Evolutionary conservation across 1,140 invertebrate species (phyloP).

Genomic region (Drosophila subobscura): DNA sequence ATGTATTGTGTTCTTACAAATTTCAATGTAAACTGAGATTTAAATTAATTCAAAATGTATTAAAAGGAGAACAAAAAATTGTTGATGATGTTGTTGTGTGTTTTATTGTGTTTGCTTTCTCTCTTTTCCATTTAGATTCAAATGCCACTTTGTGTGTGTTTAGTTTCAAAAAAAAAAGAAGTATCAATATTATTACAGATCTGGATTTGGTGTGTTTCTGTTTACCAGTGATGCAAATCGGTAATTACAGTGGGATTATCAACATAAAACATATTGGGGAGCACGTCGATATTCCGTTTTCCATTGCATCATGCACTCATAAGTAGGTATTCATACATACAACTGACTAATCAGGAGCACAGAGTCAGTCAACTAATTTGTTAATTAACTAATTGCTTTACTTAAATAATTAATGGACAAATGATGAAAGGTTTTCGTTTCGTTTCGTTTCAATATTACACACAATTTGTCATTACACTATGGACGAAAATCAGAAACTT

Average conservation of each 20-base stretch:
- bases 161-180: slow-evolving; percentile 32
- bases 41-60: neutral
- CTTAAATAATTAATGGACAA: slow-evolving; percentile 71
- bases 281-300: slow-evolving; percentile 2
- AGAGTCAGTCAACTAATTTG: slow-evolving; percentile 43
- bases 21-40: neutral
- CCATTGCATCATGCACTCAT: slow-evolving; percentile 6
- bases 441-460: slow-evolving; percentile 30
- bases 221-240: slow-evolving; percentile 9
- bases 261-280: no score
- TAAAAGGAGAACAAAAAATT: slow-evolving; percentile 8
- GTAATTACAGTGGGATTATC: no score
- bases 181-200: slow-evolving; percentile 34
- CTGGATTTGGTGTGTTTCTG: slow-evolving; percentile 26
- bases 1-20: slow-evolving; percentile 15
- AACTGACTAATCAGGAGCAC: neutral
- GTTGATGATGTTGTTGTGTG: slow-evolving; percentile 18
- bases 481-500: slow-evolving; percentile 63
- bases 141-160: slow-evolving; percentile 56
- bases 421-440: slow-evolving; percentile 33
- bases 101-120: slow-evolving; percentile 42
- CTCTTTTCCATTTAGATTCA: slow-evolving; percentile 36
- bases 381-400: slow-evolving; percentile 78
- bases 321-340: slow-evolving; percentile 17
- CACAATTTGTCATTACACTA: slow-evolving; percentile 62